Conservation (phyloP, 1,140 invertebrate species). For the Pogonus chalceus region DNA sequence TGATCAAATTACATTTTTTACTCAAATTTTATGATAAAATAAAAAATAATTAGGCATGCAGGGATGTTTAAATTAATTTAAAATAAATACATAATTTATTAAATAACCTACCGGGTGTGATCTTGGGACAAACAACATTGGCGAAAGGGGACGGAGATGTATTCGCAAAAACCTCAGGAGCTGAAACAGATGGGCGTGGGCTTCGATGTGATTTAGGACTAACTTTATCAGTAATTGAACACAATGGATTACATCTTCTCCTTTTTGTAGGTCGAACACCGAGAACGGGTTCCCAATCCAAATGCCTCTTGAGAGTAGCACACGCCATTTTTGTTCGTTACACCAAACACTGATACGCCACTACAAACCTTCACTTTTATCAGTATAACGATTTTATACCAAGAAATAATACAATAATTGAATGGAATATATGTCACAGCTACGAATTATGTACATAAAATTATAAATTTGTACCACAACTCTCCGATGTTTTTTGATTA, state of each 20-base stretch:
- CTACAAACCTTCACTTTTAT: background rate
- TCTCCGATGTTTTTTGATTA: background rate
- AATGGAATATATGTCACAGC: background rate
- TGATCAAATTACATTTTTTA: background rate
- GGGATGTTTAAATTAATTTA: too few relatives aligned
- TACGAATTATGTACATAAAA: background rate
- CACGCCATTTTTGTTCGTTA: conserved; percentile 72
- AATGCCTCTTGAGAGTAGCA: conserved; percentile 84
- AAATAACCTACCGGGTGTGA: background rate
- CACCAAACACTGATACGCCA: background rate
- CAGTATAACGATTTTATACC: background rate
- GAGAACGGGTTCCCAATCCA: conserved; percentile 85
- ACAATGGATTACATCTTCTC: conserved; percentile 77
- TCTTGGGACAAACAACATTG: conserved; percentile 32
- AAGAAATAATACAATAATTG: background rate
- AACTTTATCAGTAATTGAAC: conserved; percentile 37
- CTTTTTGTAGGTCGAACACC: conserved; percentile 72
- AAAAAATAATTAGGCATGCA: too few relatives aligned
- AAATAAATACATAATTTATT: background rate
- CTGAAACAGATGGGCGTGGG: conserved; percentile 47
- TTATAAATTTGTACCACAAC: background rate
- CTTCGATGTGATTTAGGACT: conserved; percentile 31
- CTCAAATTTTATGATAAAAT: too few relatives aligned
- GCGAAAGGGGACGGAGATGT: conserved; percentile 27
- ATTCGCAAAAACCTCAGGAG: conserved; percentile 28